Base-by-base conservation (phyloP, 2,113 vertebrate species). In the Seriola dumerili region DNA sequence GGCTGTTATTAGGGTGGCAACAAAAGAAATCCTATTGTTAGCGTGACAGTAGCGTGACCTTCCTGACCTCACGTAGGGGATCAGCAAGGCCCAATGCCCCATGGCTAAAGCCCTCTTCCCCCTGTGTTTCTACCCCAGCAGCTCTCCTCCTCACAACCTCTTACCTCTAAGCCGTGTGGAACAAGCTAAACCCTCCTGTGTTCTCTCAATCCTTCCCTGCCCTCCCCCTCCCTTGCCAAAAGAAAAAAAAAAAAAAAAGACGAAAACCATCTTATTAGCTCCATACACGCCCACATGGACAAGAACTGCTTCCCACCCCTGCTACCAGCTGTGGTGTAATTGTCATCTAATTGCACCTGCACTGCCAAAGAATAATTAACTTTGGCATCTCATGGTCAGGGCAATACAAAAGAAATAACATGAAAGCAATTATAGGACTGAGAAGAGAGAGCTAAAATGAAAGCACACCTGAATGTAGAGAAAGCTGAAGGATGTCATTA, bases 321-420 rank as follows among this genome's bases (percentile, higher is more conserved):
- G 89, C 88, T 86, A 90, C 92, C 93, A 94, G 91, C 94, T 94
- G 93, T 93, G 93, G 94, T 92, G 93, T 95, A 94, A 94, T 95
- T 94, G 93, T 94, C 91, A 91, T 92, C 90, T 93, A 93, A 94
- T 94, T 93, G 94, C 94, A 95, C 94, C 94, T 94, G 93, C 94
- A 87, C 89, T 85, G 92, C 89, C 88, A 82, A 89, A 91, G 90
- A 92, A 93, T 94, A 94, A 94, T 93, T 92, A 91, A 94, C 91
- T 92, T 88, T 91, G 88, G 84, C 92, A 93, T 94, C 89, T 92
- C 89, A 62, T 91, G 91, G 88, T 76, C 72, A 19, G 80, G 46
- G 72, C 14, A 57, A 85, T 89, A 89, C 90, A 93, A 92, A 91
- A 93, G 89, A 87, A 94, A 93, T 88, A 92, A 90, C 92, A 92